Percentiles rank a stretch among this genome's conserved stretches.
Evolutionary conservation across 2,888 invertebrate genomes (phyloP).

Genomic region (Pandemis cinnamomeana): DNA sequence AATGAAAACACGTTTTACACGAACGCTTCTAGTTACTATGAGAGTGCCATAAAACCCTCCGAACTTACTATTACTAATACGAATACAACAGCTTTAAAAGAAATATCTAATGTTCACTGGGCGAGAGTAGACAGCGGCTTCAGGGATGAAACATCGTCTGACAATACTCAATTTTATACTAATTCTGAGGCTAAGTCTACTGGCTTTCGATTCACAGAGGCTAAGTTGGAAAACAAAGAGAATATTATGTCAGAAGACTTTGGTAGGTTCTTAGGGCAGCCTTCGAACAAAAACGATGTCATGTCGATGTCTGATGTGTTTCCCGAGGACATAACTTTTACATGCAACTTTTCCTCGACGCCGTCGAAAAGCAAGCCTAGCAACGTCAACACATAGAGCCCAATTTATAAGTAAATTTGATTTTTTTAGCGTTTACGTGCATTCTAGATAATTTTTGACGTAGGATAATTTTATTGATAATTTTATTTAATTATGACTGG

Average conservation of each 20-base stretch:
- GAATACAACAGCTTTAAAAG: constrained; percentile 67
- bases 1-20: constrained; percentile 76
- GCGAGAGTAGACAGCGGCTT: constrained; percentile 80
- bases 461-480: constrained; percentile 65
- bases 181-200: constrained; percentile 59
- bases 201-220: constrained; percentile 62
- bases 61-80: constrained; percentile 71
- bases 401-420: constrained; percentile 53
- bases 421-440: constrained; percentile 68
- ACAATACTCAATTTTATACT: constrained; percentile 70
- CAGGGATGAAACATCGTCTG: constrained; percentile 76
- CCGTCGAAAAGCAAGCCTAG: constrained; percentile 77
- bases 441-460: constrained; percentile 60
- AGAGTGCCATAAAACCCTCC: constrained; percentile 82
- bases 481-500: constrained; percentile 60
- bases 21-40: constrained; percentile 78
- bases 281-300: constrained; percentile 64
- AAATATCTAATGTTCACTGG: constrained; percentile 78
- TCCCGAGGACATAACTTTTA: constrained; percentile 74
- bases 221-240: constrained; percentile 68
- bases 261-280: constrained; percentile 62
- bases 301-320: constrained; percentile 80
- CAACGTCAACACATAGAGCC: constrained; percentile 59
- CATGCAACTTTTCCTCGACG: constrained; percentile 79
- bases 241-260: constrained; percentile 65